Conservation (phyloP, 2,113 vertebrate species). For the Phainopepla nitens region DNA sequence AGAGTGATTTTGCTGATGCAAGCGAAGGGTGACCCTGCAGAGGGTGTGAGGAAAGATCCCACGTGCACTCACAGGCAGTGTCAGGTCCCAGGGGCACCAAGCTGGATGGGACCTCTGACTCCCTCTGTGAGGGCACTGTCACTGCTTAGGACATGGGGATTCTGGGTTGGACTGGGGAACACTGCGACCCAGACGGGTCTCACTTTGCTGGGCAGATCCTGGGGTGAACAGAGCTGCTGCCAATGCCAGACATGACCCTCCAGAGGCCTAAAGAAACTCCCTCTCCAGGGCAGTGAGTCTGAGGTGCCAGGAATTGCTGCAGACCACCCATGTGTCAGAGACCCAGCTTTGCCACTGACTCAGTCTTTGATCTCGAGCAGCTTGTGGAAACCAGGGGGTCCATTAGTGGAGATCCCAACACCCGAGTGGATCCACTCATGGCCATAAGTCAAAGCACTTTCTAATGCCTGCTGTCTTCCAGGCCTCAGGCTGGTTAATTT, state of each 20-base stretch:
- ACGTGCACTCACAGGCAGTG: rapidly evolving
- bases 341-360: background rate
- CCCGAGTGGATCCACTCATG: background rate
- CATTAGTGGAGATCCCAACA: background rate
- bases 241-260: background rate
- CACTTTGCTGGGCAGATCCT: background rate
- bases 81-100: background rate
- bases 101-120: background rate
- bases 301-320: background rate
- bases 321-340: background rate
- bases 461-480: background rate
- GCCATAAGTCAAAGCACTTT: background rate
- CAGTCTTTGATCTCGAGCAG: background rate
- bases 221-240: background rate
- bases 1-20: background rate
- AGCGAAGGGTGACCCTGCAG: background rate
- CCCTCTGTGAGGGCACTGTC: background rate
- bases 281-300: background rate
- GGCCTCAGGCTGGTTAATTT: background rate
- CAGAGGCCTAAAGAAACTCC: background rate
- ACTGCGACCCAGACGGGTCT: background rate
- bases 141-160: rapidly evolving
- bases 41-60: background rate
- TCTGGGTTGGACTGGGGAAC: background rate
- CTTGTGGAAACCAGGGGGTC: background rate